phyloP scores from a whole-genome alignment of 2,888 invertebrate species.

The Pogonocherus hispidulus region DNA sequence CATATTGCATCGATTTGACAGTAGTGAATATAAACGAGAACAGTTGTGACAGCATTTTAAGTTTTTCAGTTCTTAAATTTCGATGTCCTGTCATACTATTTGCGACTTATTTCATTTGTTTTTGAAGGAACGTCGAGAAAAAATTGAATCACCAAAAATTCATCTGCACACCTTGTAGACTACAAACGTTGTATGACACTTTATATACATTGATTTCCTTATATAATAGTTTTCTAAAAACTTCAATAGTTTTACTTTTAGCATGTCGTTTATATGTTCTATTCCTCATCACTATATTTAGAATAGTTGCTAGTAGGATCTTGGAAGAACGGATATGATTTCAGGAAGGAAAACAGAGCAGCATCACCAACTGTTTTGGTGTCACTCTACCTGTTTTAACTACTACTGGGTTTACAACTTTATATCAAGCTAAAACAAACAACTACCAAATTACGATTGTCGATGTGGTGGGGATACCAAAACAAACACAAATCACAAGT shows the following conservation, averaged over 20 bases:
- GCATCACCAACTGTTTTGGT: conserved; percentile 4
- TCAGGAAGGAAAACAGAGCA: conserved; percentile 6
- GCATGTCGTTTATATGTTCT: conserved; percentile 6
- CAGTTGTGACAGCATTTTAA: too few relatives aligned
- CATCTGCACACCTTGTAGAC: conserved; percentile 2
- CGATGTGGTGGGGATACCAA: conserved; percentile 37
- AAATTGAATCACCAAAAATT: too few relatives aligned
- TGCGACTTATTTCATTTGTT: too few relatives aligned
- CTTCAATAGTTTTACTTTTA: conserved; percentile 6
- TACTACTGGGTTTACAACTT: not conserved
- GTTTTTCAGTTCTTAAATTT: too few relatives aligned
- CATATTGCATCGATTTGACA: too few relatives aligned
- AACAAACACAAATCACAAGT: conserved; percentile 28
- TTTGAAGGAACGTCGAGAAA: too few relatives aligned
- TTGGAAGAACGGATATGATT: conserved; percentile 49
- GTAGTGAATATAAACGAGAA: too few relatives aligned
- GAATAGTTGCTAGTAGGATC: conserved; percentile 21
- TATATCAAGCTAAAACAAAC: conserved; percentile 11
- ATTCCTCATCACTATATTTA: conserved; percentile 7
- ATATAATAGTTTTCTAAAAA: conserved; percentile 8
- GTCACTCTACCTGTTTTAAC: conserved; percentile 1
- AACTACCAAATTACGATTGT: conserved; percentile 43
- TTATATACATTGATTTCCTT: conserved; percentile 19
- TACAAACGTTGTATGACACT: not conserved
- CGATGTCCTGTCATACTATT: too few relatives aligned